Conservation (phyloP, 2,113 vertebrate genomes). For the Syrrhaptes paradoxus region DNA sequence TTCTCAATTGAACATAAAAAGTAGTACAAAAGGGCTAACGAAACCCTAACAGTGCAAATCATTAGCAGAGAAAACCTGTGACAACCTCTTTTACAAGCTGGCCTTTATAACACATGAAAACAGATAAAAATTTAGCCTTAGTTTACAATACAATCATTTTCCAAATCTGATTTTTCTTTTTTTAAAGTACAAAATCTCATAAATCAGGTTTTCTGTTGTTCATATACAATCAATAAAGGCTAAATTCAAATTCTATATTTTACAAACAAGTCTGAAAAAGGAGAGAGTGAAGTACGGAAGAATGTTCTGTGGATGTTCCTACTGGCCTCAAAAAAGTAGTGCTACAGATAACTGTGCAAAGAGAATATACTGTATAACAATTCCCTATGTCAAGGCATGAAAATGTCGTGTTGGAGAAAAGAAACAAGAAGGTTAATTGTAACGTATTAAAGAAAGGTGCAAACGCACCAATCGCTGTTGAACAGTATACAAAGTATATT, state of each 20-base stretch:
- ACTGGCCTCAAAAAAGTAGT: conserved; percentile 91
- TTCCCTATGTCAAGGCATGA: conserved; percentile 85
- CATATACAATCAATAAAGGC: conserved; percentile 98
- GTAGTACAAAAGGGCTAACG: conserved; percentile 83
- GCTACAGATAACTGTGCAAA: conserved; percentile 90
- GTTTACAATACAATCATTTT: conserved; percentile 98
- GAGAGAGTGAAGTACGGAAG: conserved; percentile 83
- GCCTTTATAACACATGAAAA: conserved; percentile 86
- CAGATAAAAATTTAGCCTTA: conserved; percentile 93
- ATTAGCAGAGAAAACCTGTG: conserved; percentile 88
- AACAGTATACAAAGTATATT: conserved; percentile 81
- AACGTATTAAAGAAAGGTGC: conserved; percentile 77
- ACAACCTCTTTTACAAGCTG: conserved; percentile 93
- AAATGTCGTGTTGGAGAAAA: conserved; percentile 72
- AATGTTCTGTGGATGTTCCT: conserved; percentile 86
- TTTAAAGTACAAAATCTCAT: conserved; percentile 93
- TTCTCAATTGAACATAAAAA: conserved; percentile 81
- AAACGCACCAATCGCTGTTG: conserved; percentile 73
- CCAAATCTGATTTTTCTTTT: conserved; percentile 87
- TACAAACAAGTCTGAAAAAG: conserved; percentile 94
- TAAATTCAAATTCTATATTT: conserved; percentile 93
- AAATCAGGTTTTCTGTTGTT: conserved; percentile 94
- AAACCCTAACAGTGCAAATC: conserved; percentile 89
- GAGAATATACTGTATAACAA: conserved; percentile 78
- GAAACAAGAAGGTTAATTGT: conserved; percentile 76